Evolutionary conservation across 2,113 vertebrate genomes (phyloP).

Genomic region (Acrocephalus arundinaceus): DNA sequence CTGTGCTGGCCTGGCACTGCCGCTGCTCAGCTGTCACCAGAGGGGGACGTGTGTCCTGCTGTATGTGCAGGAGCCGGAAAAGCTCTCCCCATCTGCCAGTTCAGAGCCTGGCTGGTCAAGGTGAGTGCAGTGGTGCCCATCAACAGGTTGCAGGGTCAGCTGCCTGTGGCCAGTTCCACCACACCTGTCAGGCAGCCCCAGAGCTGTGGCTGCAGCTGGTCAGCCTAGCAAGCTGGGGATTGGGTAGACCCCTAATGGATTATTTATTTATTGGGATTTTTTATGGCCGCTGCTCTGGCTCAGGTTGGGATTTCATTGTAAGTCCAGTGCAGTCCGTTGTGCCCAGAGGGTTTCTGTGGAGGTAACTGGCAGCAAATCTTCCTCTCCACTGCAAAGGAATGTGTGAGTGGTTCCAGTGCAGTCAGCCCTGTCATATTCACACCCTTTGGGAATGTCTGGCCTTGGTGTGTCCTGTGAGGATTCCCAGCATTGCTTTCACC

Average conservation of each 20-base stretch:
- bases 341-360: not conserved
- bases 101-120: not conserved
- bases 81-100: not conserved
- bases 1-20: not conserved
- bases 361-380: not conserved
- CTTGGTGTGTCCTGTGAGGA: not conserved
- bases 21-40: accelerated
- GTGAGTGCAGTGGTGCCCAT: accelerated
- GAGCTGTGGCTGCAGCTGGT: not conserved
- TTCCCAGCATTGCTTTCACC: not conserved
- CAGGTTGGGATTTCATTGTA: not conserved
- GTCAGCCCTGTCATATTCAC: not conserved
- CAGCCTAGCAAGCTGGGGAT: not conserved
- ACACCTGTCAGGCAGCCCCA: not conserved
- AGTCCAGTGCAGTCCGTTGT: not conserved
- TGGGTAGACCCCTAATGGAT: not conserved
- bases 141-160: accelerated
- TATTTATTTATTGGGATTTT: not conserved
- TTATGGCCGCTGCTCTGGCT: not conserved
- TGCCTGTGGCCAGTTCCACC: accelerated
- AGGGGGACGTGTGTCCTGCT: not conserved
- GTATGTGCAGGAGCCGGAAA: accelerated
- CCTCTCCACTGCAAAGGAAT: not conserved
- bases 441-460: not conserved
- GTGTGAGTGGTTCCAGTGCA: not conserved